Percentiles rank a stretch among this genome's conserved stretches.
Evolutionary conservation across 2,113 vertebrate genomes (phyloP).

Genomic region (Casuarius casuarius): DNA sequence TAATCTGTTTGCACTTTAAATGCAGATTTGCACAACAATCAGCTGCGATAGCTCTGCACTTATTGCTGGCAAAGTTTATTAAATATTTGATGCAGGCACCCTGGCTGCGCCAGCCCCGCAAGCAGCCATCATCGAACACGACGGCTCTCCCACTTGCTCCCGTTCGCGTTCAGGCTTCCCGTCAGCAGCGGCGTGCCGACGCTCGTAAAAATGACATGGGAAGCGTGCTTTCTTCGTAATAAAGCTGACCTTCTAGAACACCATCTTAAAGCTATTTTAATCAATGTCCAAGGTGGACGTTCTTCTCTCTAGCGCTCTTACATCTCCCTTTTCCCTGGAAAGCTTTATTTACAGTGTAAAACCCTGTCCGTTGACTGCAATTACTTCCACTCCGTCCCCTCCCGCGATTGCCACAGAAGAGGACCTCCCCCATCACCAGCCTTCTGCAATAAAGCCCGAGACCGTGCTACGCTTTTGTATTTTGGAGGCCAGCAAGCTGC

Average conservation of each 20-base stretch:
- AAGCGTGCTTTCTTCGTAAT: background rate
- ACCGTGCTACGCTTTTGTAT: background rate
- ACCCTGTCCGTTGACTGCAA: accelerated
- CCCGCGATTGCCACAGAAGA: background rate
- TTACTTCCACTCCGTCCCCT: background rate
- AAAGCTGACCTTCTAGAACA: background rate
- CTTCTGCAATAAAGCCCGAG: background rate
- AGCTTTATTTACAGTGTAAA: background rate
- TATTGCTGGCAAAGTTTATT: background rate
- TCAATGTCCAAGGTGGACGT: too few species aligned
- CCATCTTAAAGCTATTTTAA: background rate
- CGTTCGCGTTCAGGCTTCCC: accelerated
- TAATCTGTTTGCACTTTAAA: background rate
- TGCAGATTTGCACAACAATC: background rate
- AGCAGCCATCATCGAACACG: background rate
- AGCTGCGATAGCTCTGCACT: background rate
- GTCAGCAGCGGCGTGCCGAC: background rate
- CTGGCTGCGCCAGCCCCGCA: background rate
- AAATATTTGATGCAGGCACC: background rate
- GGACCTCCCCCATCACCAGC: background rate
- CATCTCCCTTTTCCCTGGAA: background rate
- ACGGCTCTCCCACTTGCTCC: too few species aligned
- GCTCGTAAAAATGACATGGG: accelerated
- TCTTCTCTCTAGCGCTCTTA: background rate
- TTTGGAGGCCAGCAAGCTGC: background rate